Conservation (phyloP, 2,113 vertebrate genomes). For the Hippocampus barbouri region DNA sequence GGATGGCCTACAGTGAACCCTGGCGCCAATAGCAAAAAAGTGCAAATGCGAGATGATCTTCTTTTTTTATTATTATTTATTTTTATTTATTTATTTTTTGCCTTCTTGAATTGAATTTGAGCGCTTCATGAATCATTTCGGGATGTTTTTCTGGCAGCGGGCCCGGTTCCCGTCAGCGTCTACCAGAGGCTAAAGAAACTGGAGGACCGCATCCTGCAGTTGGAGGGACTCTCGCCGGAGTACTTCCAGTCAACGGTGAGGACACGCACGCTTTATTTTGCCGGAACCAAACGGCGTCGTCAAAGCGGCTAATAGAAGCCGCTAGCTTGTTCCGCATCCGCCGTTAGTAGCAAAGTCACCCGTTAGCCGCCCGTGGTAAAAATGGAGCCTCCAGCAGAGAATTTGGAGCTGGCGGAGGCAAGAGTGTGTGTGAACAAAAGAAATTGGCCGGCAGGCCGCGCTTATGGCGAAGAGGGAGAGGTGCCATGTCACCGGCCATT, state of each 20-base stretch:
- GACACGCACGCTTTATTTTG: not conserved
- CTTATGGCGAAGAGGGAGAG: not conserved
- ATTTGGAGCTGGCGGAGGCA: not conserved
- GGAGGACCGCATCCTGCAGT: slow-evolving; percentile 94
- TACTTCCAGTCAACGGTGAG: slow-evolving; percentile 94
- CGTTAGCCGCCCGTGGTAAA: not conserved
- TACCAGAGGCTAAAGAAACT: slow-evolving; percentile 95
- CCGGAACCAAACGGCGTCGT: not conserved
- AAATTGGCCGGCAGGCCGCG: not conserved
- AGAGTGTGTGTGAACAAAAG: not conserved
- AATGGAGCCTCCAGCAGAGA: not conserved
- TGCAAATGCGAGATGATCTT: too few relatives aligned
- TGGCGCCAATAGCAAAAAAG: not conserved
- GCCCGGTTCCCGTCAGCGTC: slow-evolving; percentile 88
- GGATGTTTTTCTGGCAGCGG: slow-evolving; percentile 65
- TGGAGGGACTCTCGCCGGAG: slow-evolving; percentile 96
- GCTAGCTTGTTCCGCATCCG: not conserved
- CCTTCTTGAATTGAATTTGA: too few relatives aligned
- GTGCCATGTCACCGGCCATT: slow-evolving; percentile 1
- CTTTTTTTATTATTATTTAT: too few relatives aligned
- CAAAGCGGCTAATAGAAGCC: not conserved
- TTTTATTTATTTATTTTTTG: too few relatives aligned
- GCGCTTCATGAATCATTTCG: not conserved
- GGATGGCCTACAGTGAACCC: not conserved
- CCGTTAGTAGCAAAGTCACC: not conserved